These are phyloP conservation scores for Mesoclemmys tuberculata DNA, from an alignment of 2,113 vertebrate genomes.

Conservation along the genomic window DNA sequence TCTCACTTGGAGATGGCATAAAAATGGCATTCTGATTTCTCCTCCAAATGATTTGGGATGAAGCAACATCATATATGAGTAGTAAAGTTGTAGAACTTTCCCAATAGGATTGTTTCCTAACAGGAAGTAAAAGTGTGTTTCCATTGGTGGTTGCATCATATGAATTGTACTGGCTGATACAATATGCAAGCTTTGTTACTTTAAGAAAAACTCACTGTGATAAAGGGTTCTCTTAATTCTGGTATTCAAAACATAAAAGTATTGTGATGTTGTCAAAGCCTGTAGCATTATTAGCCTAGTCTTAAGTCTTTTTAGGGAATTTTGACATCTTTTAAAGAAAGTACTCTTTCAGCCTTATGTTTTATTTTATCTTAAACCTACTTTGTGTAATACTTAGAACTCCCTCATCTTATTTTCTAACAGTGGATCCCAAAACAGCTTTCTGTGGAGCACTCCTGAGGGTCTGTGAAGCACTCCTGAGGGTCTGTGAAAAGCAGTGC, in stretches of 20 bases:
- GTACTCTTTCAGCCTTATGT: neutral
- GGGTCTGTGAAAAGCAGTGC: neutral
- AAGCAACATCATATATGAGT: no score
- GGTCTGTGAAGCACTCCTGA: no score
- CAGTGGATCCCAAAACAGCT: neutral
- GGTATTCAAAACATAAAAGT: neutral
- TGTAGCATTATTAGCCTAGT: neutral
- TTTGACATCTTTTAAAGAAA: neutral
- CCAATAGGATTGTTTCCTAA: no score
- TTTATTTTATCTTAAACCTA: neutral
- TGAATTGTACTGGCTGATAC: neutral
- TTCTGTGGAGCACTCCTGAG: neutral
- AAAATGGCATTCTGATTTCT: no score
- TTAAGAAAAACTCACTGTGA: neutral
- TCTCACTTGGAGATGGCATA: no score
- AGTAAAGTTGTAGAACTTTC: no score
- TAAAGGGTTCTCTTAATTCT: neutral
- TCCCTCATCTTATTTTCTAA: neutral
- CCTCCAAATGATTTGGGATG: no score
- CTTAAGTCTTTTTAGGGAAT: neutral
- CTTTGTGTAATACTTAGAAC: neutral
- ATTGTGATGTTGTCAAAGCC: neutral
- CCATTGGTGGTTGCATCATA: neutral
- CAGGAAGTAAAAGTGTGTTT: no score
- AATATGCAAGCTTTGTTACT: neutral